phyloP scores from a whole-genome alignment of 2,797 vertebrate species.

The Loris lydekkerianus region DNA sequence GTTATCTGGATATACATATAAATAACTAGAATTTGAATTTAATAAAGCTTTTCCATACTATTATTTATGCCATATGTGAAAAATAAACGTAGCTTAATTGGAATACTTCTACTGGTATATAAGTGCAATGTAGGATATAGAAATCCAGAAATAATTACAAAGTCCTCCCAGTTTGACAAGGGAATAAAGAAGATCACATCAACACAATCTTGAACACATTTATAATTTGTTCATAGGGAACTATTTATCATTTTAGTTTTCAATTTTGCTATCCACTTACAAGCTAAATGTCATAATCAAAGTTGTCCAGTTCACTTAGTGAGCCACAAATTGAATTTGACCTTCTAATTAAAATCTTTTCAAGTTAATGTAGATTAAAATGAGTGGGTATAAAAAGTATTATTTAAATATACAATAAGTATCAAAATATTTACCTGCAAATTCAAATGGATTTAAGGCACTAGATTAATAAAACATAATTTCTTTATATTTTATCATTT shows the following conservation, averaged over 20 bases:
- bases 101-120: neutral
- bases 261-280: constrained; percentile 34
- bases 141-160: neutral
- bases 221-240: constrained; percentile 35
- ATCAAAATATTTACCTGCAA: constrained; percentile 55
- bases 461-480: neutral
- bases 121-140: neutral
- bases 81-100: neutral
- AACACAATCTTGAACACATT: neutral
- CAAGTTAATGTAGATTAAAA: constrained; percentile 58
- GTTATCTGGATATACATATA: neutral
- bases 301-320: constrained; percentile 68
- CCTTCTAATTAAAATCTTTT: constrained; percentile 75
- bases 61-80: neutral
- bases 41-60: neutral
- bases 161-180: neutral
- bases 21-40: neutral
- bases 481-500: neutral
- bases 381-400: neutral
- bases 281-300: constrained; percentile 67
- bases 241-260: constrained; percentile 60
- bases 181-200: neutral
- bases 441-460: neutral
- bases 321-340: constrained; percentile 71
- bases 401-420: neutral